Evolutionary conservation across 2,888 invertebrate genomes (phyloP), one percentile per base, ranked within the genome.

Genomic region (Plebejus argus): DNA sequence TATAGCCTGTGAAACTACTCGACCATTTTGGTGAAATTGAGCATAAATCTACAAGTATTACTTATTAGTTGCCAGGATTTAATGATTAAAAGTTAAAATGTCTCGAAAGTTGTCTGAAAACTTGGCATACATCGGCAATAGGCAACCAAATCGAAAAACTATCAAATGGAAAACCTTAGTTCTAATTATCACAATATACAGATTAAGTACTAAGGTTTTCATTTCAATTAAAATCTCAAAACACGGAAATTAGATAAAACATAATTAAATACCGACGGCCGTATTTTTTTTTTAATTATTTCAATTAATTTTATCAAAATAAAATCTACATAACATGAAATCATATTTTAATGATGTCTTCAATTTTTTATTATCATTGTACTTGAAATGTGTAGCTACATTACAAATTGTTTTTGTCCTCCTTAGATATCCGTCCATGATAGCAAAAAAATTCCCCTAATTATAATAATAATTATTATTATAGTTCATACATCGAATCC

Each of bases 221-320:
- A 53, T 18, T 5, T 18, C 12, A 61, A 23, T 10, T 61, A 61
- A 5, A 33, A 33, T 28, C 28, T 5, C 61, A 66, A 66, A 66
- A 66, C 33, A 66, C 15, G 66, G 66, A 66, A 66, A 66, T 20
- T 28, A 18, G 15, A 66, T 61, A 61, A 66, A 28, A 66, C 6
- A 18, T 66, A 66, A 66, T 66, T 66, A 66, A 66, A 61, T 23
- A 23, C 61, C 28, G 33, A 66, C 66, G 18, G 66, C 33, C 33
- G 28, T 66, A 66, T 33, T 33, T 66, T 66, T 66, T 66, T 66
- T 5, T 66, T n/a, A 66, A 66, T 28, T 66, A 66, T 66, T 66
- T 66, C 66, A 66, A 66, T 66, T 66, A 66, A 66, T 66, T 66
- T 66, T 66, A 66, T 66, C 66, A 66, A 66, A 66, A 28, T 66